Base-by-base conservation (phyloP, 2,888 invertebrate genomes). In the Sarcophaga carnaria region DNA sequence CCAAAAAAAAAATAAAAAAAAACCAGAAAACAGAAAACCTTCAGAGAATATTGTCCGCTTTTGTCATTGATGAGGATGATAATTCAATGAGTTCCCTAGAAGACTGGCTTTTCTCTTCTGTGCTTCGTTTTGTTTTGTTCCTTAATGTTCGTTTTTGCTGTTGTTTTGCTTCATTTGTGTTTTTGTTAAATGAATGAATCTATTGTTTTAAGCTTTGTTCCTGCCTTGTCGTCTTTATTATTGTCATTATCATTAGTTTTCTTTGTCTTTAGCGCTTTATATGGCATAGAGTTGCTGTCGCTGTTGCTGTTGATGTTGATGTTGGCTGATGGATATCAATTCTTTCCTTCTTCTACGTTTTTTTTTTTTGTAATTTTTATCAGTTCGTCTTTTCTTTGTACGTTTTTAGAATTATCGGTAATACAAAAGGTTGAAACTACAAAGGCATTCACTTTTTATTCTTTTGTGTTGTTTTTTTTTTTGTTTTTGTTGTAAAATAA, bases 51-150 rank as follows among this genome's bases (percentile, higher is more conserved):
- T 76, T 84, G 66, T 67, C 75, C 76, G 81, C 71, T 87, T 87
- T 87, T 87, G 87, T 87, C 84, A 79, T 84, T 75, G 62, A 71
- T 84, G 79, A 87, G 70, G 59, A 71, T 84, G 79, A 87, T 87
- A 84, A 87, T 87, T 82, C 87, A 84, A 87, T 84, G 84, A 82
- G 78, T 83, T 83, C 74, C 66, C 62, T 78, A 75, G 54, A 45
- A 86, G 49, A 64, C 12, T 63, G 47, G 25, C 60, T 81, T 69
- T 69, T 64, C 45, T 66, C 47, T 78, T 69, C 63, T 64, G 45
- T 66, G 63, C 60, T 25, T 59, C 37, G 54, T 20, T 25, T 47
- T 22, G 12, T 71, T 63, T 66, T 63, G n/a, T 67, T 76, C 17
- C 6, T 25, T 77, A n/a, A n/a, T 69, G 17, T 37, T 54, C 54